These are phyloP conservation scores for Harpegnathos saltator DNA, from an alignment of 1,140 invertebrate genomes.

Conservation along the genomic window DNA sequence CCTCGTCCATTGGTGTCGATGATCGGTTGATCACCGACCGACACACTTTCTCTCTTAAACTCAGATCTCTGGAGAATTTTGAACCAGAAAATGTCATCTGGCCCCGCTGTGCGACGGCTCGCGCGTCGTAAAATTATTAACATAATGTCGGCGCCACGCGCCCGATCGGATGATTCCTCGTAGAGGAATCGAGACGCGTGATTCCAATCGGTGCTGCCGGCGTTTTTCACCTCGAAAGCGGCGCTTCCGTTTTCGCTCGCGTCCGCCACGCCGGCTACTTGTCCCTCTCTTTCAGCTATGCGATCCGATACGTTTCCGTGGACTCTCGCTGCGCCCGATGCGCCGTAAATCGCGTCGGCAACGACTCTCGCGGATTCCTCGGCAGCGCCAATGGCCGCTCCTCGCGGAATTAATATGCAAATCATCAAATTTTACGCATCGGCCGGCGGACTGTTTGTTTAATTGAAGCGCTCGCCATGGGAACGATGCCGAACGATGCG, in stretches of 20 bases:
- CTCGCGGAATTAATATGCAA: conserved; percentile 68
- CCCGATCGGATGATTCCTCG: no score
- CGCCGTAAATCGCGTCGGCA: conserved; percentile 34
- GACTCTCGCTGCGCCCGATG: conserved; percentile 8
- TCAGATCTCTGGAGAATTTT: no score
- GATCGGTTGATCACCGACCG: no score
- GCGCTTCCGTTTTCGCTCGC: neutral
- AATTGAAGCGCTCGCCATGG: conserved; percentile 74
- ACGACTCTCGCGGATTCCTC: conserved; percentile 8
- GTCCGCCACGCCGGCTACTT: neutral
- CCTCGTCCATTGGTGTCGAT: no score
- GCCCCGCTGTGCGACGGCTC: no score
- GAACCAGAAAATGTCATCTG: no score
- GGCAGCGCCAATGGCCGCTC: conserved; percentile 35
- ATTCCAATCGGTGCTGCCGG: no score
- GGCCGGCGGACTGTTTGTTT: conserved; percentile 71
- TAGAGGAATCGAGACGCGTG: no score
- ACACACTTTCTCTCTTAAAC: no score
- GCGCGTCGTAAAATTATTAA: no score
- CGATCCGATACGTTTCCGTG: neutral
- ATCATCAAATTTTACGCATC: conserved; percentile 74
- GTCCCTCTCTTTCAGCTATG: neutral
- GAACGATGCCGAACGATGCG: conserved; percentile 24
- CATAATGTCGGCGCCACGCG: no score
- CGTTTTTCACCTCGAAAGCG: neutral